Base-by-base conservation (phyloP, 1,140 invertebrate genomes). In the Formica selysi region DNA sequence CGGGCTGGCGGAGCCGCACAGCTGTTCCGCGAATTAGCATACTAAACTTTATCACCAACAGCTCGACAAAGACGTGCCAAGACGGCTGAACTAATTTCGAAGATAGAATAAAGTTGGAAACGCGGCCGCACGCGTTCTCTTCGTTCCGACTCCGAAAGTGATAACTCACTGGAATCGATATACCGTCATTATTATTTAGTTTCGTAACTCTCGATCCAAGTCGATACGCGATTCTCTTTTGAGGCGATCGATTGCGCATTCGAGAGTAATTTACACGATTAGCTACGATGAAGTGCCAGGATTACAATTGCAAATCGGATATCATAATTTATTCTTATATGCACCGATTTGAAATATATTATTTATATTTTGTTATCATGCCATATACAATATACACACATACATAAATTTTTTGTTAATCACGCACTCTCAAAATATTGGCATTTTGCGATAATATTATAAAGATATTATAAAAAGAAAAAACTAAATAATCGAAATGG, bases 41-140 rank as follows among this genome's bases (percentile, higher is more conserved):
- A 95, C 93, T 95, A 95, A 95, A 95, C 95, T 95, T 95, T 95
- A 95, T 95, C 94, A 95, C 94, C 94, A 94, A 94, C 93, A 95
- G 92, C 94, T 92, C 94, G 94, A 95, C 95, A 95, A 95, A 95
- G 94, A 95, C 93, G 94, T 94, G 94, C 93, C 95, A 95, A 95
- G 94, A 94, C 92, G 93, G 93, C 94, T 94, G 92, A 95, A 95
- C 94, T 95, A 95, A 95, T 95, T 95, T 93, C 92, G 91, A 94
- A 95, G 94, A 95, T 95, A 94, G 93, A 95, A 95, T 95, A 93
- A 95, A 95, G 94, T 95, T 95, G 89, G 91, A 81, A 89, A 89
- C 90, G 91, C 90, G 90, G 87, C 74, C 59, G 84, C 64, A 70
- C 38, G 78, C 68, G 76, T 81, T 26, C 36, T 73, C 78, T 90